These are phyloP conservation scores for Ceratina australensis DNA, from an alignment of 1,140 invertebrate genomes.

Conservation along the genomic window DNA sequence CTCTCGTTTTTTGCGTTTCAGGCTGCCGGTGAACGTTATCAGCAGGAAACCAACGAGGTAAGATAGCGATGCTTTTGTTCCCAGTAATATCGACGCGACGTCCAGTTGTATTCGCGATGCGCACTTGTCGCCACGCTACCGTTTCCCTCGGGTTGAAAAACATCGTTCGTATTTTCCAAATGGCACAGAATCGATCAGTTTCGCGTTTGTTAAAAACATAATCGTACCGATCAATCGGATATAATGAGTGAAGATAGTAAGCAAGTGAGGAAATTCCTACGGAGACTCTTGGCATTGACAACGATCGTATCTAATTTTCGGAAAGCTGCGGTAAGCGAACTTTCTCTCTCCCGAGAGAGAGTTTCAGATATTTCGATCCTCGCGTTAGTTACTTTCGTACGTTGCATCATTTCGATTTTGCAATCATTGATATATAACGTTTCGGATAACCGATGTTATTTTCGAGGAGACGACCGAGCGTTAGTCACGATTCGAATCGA, in stretches of 20 bases:
- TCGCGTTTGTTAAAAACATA: neutral
- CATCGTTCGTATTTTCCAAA: neutral
- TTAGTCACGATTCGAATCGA: neutral
- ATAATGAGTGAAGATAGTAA: neutral
- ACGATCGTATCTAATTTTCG: constrained; percentile 30
- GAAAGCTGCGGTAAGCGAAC: constrained; percentile 44
- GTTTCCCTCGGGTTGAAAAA: neutral
- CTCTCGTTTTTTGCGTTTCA: constrained; percentile 63
- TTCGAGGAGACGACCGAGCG: neutral
- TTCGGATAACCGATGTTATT: neutral
- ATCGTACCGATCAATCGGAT: neutral
- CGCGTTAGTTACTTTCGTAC: constrained; percentile 56
- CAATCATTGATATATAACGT: too few species aligned
- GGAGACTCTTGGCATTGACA: neutral
- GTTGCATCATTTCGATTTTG: constrained; percentile 49
- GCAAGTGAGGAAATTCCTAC: neutral
- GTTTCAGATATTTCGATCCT: constrained; percentile 25
- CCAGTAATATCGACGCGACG: constrained; percentile 15
- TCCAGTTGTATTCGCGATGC: constrained; percentile 39
- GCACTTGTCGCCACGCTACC: neutral
- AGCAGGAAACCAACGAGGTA: constrained; percentile 74
- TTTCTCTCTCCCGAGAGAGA: constrained; percentile 5
- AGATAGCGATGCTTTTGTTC: constrained; percentile 66
- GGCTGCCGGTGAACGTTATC: constrained; percentile 66
- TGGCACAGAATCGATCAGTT: neutral